Evolutionary conservation across 2,113 vertebrate genomes (phyloP).

Genomic region (Nothobranchius kuhntae): DNA sequence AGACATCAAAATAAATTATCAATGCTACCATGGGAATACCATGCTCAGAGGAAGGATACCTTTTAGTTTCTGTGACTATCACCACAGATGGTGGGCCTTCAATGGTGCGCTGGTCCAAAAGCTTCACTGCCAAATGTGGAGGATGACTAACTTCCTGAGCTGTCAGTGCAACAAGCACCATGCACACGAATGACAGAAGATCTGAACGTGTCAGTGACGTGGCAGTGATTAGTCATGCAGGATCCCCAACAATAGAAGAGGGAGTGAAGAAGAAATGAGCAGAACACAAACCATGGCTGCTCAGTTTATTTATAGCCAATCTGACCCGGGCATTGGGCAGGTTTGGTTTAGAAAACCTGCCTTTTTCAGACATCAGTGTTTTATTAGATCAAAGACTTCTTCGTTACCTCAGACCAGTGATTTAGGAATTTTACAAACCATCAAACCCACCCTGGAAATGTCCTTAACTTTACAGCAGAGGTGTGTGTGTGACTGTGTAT

Average conservation of each 20-base stretch:
- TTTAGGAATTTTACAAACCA: no score
- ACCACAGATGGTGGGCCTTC: not conserved
- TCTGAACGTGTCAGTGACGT: not conserved
- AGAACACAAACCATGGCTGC: not conserved
- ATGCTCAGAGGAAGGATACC: no score
- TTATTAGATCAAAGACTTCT: no score
- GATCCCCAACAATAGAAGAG: not conserved
- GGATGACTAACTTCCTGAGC: conserved; percentile 3
- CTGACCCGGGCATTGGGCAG: not conserved
- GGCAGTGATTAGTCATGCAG: not conserved
- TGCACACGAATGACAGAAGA: not conserved
- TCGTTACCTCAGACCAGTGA: no score
- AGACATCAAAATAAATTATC: not conserved
- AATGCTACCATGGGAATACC: not conserved
- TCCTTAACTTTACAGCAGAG: no score
- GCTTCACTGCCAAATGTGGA: not conserved
- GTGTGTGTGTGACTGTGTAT: no score
- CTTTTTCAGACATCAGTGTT: no score
- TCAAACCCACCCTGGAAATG: no score
- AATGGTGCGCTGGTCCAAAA: not conserved
- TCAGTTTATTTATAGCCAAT: not conserved
- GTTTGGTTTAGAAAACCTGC: not conserved
- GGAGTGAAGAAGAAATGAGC: not conserved
- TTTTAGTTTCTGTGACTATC: not conserved
- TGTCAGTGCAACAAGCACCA: not conserved